These are phyloP conservation scores for Aquatica leii DNA, from an alignment of 2,888 invertebrate species.

Conservation along the genomic window DNA sequence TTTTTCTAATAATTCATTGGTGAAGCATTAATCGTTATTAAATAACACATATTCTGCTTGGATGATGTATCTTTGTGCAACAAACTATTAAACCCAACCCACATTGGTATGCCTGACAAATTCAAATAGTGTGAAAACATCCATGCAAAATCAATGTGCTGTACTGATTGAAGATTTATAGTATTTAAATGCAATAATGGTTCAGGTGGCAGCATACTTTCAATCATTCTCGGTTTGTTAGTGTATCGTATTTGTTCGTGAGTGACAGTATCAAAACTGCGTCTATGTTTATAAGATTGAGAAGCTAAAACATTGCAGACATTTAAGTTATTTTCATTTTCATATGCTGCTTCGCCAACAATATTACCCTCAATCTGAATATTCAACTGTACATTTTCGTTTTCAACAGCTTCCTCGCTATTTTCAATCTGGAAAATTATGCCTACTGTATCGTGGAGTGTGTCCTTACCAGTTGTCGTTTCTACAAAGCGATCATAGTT, in stretches of 20 bases:
- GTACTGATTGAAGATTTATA: background rate
- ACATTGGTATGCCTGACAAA: too few relatives aligned
- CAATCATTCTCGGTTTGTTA: constrained; percentile 30
- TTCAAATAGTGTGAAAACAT: too few relatives aligned
- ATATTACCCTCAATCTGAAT: background rate
- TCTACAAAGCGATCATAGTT: constrained; percentile 44
- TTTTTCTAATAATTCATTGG: background rate
- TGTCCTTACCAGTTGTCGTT: constrained; percentile 34
- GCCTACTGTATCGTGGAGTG: too few relatives aligned
- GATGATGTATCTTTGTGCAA: constrained; percentile 6
- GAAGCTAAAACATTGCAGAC: too few relatives aligned
- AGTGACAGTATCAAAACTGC: too few relatives aligned
- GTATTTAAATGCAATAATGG: too few relatives aligned
- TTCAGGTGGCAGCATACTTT: constrained; percentile 27
- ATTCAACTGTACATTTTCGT: too few relatives aligned
- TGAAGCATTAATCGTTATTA: constrained; percentile 3
- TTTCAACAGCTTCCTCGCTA: background rate
- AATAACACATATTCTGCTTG: background rate
- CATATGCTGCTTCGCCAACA: background rate
- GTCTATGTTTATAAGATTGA: background rate
- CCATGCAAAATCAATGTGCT: too few relatives aligned
- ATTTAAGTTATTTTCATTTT: background rate
- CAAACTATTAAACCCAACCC: constrained; percentile 39
- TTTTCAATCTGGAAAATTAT: background rate
- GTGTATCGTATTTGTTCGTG: constrained; percentile 4